Conservation (phyloP, 2,797 vertebrate genomes). For the Pempheris klunzingeri region DNA sequence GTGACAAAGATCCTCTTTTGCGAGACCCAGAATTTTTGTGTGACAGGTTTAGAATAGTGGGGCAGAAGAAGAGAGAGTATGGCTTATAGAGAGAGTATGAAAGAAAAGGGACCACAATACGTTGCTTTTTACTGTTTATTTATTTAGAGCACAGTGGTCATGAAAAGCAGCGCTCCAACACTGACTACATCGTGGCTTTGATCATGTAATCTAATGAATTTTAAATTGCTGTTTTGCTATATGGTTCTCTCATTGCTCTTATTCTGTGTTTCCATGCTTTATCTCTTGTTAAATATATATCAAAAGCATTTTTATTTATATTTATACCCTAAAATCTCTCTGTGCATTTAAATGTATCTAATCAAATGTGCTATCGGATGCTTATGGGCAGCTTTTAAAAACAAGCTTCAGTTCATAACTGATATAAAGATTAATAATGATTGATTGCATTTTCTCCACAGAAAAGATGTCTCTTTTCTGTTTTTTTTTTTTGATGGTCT, state of each 20-base stretch:
- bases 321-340: not conserved
- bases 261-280: too few species aligned
- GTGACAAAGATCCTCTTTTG: slow-evolving; percentile 64
- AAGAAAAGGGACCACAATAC: not conserved
- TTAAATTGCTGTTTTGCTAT: slow-evolving; percentile 14
- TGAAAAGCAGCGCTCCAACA: not conserved
- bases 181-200: slow-evolving; percentile 17
- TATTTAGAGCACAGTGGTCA: slow-evolving; percentile 3
- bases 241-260: too few species aligned
- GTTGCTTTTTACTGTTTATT: slow-evolving; percentile 19
- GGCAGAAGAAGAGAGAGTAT: slow-evolving; percentile 26
- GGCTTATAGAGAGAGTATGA: slow-evolving; percentile 8
- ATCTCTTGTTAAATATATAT: not conserved
- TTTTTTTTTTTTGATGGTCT: not conserved
- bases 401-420: not conserved
- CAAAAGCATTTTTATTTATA: not conserved
- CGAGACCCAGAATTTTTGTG: slow-evolving; percentile 54
- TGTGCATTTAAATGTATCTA: too few species aligned
- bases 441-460: not conserved
- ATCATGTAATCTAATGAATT: slow-evolving; percentile 22
- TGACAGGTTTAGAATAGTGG: slow-evolving; percentile 65
- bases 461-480: not conserved
- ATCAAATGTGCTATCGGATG: too few species aligned
- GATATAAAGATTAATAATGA: not conserved
- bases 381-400: not conserved